Evolutionary conservation across 1,140 invertebrate genomes (phyloP).

Genomic region (Drosophila kurseongensis): DNA sequence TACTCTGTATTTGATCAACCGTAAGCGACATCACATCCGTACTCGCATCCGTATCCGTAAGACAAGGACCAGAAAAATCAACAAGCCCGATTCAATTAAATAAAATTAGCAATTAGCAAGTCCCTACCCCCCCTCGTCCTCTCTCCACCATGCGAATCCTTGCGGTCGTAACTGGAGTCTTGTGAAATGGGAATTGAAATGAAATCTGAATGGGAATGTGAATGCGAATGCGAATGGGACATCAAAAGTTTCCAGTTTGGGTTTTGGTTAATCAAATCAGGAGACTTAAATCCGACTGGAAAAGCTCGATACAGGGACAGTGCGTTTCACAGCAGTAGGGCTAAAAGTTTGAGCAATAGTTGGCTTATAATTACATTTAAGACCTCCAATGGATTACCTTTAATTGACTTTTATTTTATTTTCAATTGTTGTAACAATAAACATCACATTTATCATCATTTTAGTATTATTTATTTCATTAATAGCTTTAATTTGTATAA

Average conservation of each 20-base stretch:
- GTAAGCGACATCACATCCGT: constrained; percentile 46
- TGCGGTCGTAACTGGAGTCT: constrained; percentile 7
- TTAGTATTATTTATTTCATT: too few species aligned
- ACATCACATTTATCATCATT: too few species aligned
- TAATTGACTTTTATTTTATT: too few species aligned
- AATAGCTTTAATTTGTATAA: too few species aligned
- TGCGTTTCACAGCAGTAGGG: constrained; percentile 11
- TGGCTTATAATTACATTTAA: too few species aligned
- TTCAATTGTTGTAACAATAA: too few species aligned
- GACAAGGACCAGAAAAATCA: constrained; percentile 9
- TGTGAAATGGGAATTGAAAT: constrained; percentile 22
- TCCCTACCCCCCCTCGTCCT: neutral
- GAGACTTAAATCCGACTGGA: constrained; percentile 8
- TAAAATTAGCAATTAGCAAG: constrained; percentile 51
- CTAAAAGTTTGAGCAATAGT: too few species aligned
- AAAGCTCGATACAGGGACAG: constrained; percentile 5
- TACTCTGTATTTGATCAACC: constrained; percentile 45
- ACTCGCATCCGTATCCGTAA: constrained; percentile 26
- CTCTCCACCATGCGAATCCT: constrained; percentile 1
- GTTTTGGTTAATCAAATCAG: constrained; percentile 41
- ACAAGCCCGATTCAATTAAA: constrained; percentile 39
- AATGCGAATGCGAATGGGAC: constrained; percentile 3
- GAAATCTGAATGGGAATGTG: constrained; percentile 35
- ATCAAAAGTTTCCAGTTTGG: constrained; percentile 46
- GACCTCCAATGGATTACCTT: too few species aligned